A percentile compares a stretch with the other conserved stretches of the same genome.
These are phyloP conservation scores for Cyphomyrmex costatus DNA, from an alignment of 1,140 invertebrate genomes.

Conservation along the genomic window DNA sequence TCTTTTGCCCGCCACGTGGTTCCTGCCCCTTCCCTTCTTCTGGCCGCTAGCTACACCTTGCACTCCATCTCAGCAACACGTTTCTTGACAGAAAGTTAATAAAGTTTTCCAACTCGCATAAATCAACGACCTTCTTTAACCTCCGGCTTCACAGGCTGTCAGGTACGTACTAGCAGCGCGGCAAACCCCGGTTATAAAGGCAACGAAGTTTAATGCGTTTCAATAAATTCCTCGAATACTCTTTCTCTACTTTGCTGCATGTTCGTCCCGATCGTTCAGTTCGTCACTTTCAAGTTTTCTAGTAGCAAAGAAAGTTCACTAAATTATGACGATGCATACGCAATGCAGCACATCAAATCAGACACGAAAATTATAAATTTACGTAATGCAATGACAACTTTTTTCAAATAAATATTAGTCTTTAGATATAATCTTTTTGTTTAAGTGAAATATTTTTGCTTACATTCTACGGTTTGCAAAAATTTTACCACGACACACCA, in stretches of 20 bases:
- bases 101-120: conserved; percentile 82
- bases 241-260: conserved; percentile 4
- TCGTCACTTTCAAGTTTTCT: conserved; percentile 25
- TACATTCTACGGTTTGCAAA: background rate
- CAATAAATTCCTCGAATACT: conserved; percentile 65
- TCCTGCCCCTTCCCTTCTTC: conserved; percentile 45
- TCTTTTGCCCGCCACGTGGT: conserved; percentile 60
- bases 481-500: background rate
- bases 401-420: background rate
- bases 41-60: conserved; percentile 43
- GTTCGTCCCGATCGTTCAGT: background rate
- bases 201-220: conserved; percentile 80
- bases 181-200: conserved; percentile 67
- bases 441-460: background rate
- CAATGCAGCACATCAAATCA: background rate
- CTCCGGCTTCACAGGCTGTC: conserved; percentile 52
- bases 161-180: conserved; percentile 44
- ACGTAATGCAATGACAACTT: background rate
- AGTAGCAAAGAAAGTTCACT: conserved; percentile 15
- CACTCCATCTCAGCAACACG: conserved; percentile 68
- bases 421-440: background rate
- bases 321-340: conserved; percentile 29
- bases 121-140: conserved; percentile 79
- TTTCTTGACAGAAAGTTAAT: conserved; percentile 80
- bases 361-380: conserved; percentile 15